A percentile compares a stretch with the other conserved stretches of the same genome.
These are phyloP conservation scores for Drosophila diplacantha DNA, from an alignment of 2,888 invertebrate genomes.

Conservation along the genomic window DNA sequence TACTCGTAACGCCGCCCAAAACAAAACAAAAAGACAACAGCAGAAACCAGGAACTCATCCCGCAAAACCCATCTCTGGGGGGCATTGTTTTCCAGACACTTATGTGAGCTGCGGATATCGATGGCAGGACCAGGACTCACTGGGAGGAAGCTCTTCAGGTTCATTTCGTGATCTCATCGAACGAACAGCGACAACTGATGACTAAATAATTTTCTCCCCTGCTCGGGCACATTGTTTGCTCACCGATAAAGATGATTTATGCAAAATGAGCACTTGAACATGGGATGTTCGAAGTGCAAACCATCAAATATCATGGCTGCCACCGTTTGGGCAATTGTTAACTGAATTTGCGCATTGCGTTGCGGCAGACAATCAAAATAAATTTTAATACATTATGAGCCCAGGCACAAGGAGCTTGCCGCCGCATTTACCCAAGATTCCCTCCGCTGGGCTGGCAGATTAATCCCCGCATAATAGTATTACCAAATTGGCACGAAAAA, in stretches of 20 bases:
- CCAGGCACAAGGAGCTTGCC: constrained; percentile 1
- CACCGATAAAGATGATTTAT: constrained; percentile 34
- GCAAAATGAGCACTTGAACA: constrained; percentile 8
- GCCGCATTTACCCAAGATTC: not conserved
- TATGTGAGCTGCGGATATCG: constrained; percentile 40
- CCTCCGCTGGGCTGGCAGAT: constrained; percentile 11
- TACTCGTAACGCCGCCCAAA: not conserved
- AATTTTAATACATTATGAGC: constrained; percentile 23
- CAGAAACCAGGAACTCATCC: not conserved
- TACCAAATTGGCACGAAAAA: constrained; percentile 26
- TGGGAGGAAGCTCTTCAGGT: constrained; percentile 13
- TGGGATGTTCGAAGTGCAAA: not conserved
- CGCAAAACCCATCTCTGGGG: not conserved
- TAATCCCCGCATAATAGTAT: constrained; percentile 23
- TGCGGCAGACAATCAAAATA: constrained; percentile 24
- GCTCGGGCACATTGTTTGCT: constrained; percentile 7
- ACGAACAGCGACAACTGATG: constrained; percentile 26
- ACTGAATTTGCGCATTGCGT: constrained; percentile 12
- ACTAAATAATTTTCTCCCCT: constrained; percentile 27
- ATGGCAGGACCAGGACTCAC: constrained; percentile 43
- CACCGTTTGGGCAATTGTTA: constrained; percentile 1
- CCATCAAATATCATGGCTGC: constrained; percentile 13
- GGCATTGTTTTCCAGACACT: constrained; percentile 37
- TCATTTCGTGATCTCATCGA: constrained; percentile 36
- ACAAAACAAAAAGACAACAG: not conserved